Base-by-base conservation (phyloP, 2,888 invertebrate genomes). In the Thereva unica region DNA sequence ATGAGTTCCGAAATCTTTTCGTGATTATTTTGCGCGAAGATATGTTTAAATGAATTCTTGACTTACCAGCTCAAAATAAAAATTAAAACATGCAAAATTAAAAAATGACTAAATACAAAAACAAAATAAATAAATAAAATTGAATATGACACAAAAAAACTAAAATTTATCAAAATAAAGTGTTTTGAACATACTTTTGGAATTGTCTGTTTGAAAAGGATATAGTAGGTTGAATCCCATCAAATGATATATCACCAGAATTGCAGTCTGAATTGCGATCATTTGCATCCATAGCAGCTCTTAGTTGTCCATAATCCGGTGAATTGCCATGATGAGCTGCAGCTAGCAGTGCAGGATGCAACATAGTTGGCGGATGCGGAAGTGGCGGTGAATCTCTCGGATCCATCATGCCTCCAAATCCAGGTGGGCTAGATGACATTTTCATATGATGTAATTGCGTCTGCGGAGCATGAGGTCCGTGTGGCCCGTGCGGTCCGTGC, bases 201-300 rank as follows among this genome's bases (percentile, higher is more conserved):
- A 63, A 55, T 64, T 63, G 65, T 73, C 76, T 78, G 83, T 85
- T 87, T 85, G 86, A 88, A 92, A 94, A 94, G 91, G 94, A 94
- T 92, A 95, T 93, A 87, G 93, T 92, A 89, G 93, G 93, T 85
- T 92, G 92, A 84, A 92, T 87, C 82, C 93, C 93, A 82, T 94
- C 95, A 86, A 92, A 94, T 78, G 89, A 89, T 83, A 92, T 90
- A 83, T 94, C 94, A 71, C 89, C 93, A 76, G 93, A 91, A 85
- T 93, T 93, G 86, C 93, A 93, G 84, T 94, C 93, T 73, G 93
- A 93, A 80, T 89, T 90, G 71, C 91, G 87, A 82, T 93, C 93
- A 77, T 90, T 90, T 79, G 88, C 86, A 84, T 93, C 93, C 87
- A 91, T 88, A 78, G 87, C 84, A 76, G 86, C 84, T 75, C 88